Percentiles rank a stretch among this genome's conserved stretches.
phyloP scores from a whole-genome alignment of 1,140 invertebrate genomes.

The Meteorus sp. region DNA sequence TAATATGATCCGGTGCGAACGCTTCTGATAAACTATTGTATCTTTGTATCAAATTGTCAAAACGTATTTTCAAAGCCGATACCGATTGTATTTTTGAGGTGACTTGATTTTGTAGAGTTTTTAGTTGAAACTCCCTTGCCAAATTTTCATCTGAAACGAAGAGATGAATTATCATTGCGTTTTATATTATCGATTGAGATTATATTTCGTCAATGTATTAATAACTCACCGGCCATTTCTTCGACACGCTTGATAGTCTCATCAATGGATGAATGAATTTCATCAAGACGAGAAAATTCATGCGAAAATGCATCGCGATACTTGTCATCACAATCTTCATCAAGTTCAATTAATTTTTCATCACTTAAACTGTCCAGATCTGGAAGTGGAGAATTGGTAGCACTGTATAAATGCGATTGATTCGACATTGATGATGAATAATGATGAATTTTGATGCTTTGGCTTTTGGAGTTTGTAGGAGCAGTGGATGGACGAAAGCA shows the following conservation, averaged over 20 bases:
- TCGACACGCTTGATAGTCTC: conserved; percentile 73
- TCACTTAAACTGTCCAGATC: conserved; percentile 68
- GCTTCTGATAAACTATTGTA: conserved; percentile 72
- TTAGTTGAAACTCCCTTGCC: conserved; percentile 66
- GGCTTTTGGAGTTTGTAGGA: too few species aligned
- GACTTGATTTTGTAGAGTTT: conserved; percentile 65
- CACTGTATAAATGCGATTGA: conserved; percentile 28
- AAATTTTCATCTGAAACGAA: conserved; percentile 66
- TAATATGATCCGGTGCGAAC: conserved; percentile 73
- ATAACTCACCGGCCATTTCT: conserved; percentile 66
- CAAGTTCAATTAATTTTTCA: conserved; percentile 70
- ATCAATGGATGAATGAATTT: conserved; percentile 70
- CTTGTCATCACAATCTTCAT: conserved; percentile 68
- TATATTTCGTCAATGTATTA: conserved; percentile 16
- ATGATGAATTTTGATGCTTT: too few species aligned
- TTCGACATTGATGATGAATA: conserved; percentile 32
- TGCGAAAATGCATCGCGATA: conserved; percentile 72
- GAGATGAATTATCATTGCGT: conserved; percentile 18
- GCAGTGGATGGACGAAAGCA: too few species aligned
- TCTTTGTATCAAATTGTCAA: conserved; percentile 68
- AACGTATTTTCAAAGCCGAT: conserved; percentile 69
- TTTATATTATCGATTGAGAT: conserved; percentile 20
- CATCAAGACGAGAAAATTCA: conserved; percentile 66
- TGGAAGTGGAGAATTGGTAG: conserved; percentile 57
- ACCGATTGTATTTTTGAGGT: conserved; percentile 67